These are phyloP conservation scores for Liposcelis brunnea DNA, from an alignment of 2,888 invertebrate genomes.

Conservation along the genomic window DNA sequence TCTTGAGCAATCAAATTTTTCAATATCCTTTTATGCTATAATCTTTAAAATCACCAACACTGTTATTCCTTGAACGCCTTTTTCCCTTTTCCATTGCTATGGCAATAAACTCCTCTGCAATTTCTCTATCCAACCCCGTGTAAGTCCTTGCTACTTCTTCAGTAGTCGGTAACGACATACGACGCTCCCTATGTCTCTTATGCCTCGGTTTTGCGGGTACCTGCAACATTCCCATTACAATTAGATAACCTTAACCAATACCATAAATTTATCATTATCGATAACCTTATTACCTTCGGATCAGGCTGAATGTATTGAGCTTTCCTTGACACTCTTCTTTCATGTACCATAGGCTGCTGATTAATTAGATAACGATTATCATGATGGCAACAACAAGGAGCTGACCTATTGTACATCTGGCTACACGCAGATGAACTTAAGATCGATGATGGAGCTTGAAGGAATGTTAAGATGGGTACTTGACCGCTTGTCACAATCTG, in stretches of 20 bases:
- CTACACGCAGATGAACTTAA: background rate
- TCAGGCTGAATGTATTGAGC: constrained; percentile 2
- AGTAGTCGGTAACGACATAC: constrained; percentile 21
- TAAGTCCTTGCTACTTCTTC: constrained; percentile 25
- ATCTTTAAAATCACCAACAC: background rate
- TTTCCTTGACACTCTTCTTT: background rate
- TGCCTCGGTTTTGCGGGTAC: constrained; percentile 2
- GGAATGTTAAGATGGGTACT: constrained; percentile 4
- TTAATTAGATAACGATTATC: background rate
- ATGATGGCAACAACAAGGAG: constrained; percentile 3
- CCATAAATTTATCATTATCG: background rate
- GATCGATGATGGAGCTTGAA: background rate
- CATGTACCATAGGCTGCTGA: background rate
- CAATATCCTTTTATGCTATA: too few relatives aligned
- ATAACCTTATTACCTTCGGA: constrained; percentile 4
- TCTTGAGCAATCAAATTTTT: too few relatives aligned
- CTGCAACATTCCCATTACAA: too few relatives aligned
- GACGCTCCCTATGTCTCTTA: constrained; percentile 14
- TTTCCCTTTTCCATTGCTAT: constrained; percentile 22
- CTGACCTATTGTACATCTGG: too few relatives aligned
- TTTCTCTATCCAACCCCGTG: constrained; percentile 26
- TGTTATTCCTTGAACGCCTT: constrained; percentile 4
- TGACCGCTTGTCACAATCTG: constrained; percentile 1
- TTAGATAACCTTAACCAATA: too few relatives aligned
- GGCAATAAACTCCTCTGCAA: constrained; percentile 27